phyloP scores from a whole-genome alignment of 2,888 invertebrate species.

The Hymenopus coronatus region DNA sequence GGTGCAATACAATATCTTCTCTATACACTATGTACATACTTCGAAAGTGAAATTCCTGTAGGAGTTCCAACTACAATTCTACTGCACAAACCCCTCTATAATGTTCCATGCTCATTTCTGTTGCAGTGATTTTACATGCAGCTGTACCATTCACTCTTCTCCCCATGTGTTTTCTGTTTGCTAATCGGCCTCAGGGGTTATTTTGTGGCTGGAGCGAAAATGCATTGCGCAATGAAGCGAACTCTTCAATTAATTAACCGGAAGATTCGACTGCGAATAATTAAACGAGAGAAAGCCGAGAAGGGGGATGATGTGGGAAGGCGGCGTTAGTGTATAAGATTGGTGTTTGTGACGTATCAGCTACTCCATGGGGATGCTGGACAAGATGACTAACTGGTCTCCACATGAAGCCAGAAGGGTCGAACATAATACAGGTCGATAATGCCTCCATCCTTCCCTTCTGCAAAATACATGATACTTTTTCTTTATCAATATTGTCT shows the following conservation, averaged over 20 bases:
- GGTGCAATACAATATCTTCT: too few species aligned
- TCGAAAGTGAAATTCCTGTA: too few species aligned
- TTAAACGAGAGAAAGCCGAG: neutral
- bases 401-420: neutral
- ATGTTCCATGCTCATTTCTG: neutral
- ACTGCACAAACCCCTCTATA: too few species aligned
- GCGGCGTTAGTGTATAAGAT: neutral
- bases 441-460: too few species aligned
- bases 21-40: too few species aligned
- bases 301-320: neutral
- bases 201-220: neutral
- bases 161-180: neutral
- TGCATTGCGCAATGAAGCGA: conserved; percentile 19
- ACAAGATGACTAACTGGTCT: neutral
- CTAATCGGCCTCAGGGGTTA: neutral
- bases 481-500: too few species aligned
- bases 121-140: neutral
- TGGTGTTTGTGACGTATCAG: neutral
- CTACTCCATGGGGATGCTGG: neutral
- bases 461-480: too few species aligned
- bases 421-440: neutral
- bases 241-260: conserved; percentile 26
- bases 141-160: neutral
- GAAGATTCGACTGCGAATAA: conserved; percentile 24
- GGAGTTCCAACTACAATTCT: too few species aligned